These are phyloP conservation scores for Cyprinodon tularosa DNA, from an alignment of 2,113 vertebrate species.

Conservation along the genomic window DNA sequence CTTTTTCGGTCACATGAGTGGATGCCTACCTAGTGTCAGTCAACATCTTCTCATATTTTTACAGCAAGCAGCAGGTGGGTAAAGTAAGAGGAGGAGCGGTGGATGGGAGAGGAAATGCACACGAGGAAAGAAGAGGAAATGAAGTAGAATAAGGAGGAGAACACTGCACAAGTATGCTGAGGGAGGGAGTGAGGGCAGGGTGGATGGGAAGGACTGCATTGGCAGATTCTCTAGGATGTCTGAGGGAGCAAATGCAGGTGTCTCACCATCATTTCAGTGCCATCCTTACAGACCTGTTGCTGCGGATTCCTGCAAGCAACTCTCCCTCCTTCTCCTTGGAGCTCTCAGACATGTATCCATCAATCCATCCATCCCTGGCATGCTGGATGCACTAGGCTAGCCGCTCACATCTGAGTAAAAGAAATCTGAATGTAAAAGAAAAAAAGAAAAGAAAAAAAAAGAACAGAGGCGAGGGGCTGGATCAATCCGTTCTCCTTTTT, in stretches of 20 bases:
- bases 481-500: slow-evolving; percentile 47
- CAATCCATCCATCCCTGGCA: slow-evolving; percentile 49
- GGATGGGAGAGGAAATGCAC: slow-evolving; percentile 28
- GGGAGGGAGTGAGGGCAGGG: slow-evolving; percentile 44
- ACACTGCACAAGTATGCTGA: slow-evolving; percentile 63
- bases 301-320: slow-evolving; percentile 53
- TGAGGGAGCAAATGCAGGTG: slow-evolving; percentile 37
- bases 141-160: slow-evolving; percentile 47
- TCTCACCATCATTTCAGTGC: slow-evolving; percentile 75
- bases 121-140: slow-evolving; percentile 36
- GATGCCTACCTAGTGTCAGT: slow-evolving; percentile 37
- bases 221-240: slow-evolving; percentile 47
- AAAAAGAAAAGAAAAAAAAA: slow-evolving; percentile 24
- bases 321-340: slow-evolving; percentile 51
- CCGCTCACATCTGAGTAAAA: slow-evolving; percentile 39
- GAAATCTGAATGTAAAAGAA: slow-evolving; percentile 1
- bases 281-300: slow-evolving; percentile 79
- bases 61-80: slow-evolving; percentile 71
- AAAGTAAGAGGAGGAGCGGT: slow-evolving; percentile 14
- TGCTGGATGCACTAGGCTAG: slow-evolving; percentile 43
- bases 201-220: slow-evolving; percentile 58
- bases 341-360: slow-evolving; percentile 39
- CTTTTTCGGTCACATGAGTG: slow-evolving; percentile 42
- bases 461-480: slow-evolving; percentile 25
- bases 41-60: slow-evolving; percentile 28